Percentiles rank a stretch among this genome's conserved stretches.
These are phyloP conservation scores for Cyphomyrmex costatus DNA, from an alignment of 1,140 invertebrate genomes.

Conservation along the genomic window DNA sequence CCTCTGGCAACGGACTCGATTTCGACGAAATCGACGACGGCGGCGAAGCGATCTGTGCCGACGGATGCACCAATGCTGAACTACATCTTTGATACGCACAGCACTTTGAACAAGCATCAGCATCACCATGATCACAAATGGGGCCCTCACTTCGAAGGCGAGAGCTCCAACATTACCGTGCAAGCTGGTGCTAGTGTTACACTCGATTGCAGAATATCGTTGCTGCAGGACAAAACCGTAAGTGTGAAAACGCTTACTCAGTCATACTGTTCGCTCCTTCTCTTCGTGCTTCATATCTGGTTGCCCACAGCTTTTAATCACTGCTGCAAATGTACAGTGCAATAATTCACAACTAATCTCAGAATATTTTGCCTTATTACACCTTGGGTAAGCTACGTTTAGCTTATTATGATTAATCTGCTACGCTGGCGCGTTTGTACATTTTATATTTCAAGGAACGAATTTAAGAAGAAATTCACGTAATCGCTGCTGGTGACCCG, in stretches of 20 bases:
- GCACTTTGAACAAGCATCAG: conserved; percentile 90
- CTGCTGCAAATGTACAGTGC: conserved; percentile 35
- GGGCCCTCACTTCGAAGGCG: conserved; percentile 91
- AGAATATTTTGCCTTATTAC: conserved; percentile 42
- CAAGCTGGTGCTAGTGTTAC: conserved; percentile 92
- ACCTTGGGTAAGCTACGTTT: conserved; percentile 28
- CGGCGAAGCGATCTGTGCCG: conserved; percentile 80
- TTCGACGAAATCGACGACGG: conserved; percentile 73
- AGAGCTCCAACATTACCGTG: conserved; percentile 92
- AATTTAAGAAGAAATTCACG: conserved; percentile 47
- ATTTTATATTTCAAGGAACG: conserved; percentile 54
- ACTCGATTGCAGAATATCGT: conserved; percentile 93
- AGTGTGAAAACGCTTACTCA: conserved; percentile 81
- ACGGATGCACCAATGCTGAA: conserved; percentile 91
- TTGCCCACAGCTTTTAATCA: conserved; percentile 24
- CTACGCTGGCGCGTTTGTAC: conserved; percentile 1
- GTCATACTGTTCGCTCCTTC: conserved; percentile 34
- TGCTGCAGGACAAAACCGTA: conserved; percentile 95
- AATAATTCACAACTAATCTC: conserved; percentile 64
- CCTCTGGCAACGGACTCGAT: conserved; percentile 73
- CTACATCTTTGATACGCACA: conserved; percentile 91
- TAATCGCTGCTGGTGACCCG: conserved; percentile 30
- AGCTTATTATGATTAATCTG: conserved; percentile 68
- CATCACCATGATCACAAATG: conserved; percentile 90
- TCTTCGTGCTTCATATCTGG: background rate